Percentiles rank a stretch among this genome's conserved stretches.
phyloP scores from a whole-genome alignment of 2,113 vertebrate genomes.

The Chauna torquata region DNA sequence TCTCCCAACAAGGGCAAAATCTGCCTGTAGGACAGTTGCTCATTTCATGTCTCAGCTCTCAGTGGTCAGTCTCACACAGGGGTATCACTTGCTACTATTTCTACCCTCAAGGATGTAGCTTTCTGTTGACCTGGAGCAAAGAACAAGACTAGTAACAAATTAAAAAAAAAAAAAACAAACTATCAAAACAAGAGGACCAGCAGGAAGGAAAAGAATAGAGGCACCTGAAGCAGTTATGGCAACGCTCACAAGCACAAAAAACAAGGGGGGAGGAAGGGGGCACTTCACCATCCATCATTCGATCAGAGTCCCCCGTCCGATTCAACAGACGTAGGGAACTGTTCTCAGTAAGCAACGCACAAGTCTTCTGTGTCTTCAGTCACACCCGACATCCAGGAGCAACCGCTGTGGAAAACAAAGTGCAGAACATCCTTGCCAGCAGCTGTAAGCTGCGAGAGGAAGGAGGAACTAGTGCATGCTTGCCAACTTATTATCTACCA shows the following conservation, averaged over 20 bases:
- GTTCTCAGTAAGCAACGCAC: background rate
- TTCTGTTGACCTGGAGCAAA: background rate
- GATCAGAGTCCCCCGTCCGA: background rate
- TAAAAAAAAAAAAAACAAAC: background rate
- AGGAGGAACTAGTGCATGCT: fast-evolving
- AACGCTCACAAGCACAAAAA: background rate
- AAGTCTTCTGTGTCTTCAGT: fast-evolving
- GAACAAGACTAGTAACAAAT: background rate
- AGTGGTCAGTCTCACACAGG: background rate
- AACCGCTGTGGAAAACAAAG: background rate
- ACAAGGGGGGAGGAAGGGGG: fast-evolving
- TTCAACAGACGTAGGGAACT: fast-evolving
- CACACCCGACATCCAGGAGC: background rate
- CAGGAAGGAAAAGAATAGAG: background rate
- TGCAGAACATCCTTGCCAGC: background rate
- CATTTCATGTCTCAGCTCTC: background rate
- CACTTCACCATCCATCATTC: background rate
- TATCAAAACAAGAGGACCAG: background rate
- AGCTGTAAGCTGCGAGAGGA: background rate
- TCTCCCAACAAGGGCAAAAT: background rate
- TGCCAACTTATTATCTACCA: background rate
- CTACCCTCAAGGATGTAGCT: background rate
- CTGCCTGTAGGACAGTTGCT: background rate
- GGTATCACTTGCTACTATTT: background rate
- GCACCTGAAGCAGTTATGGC: background rate